Base-by-base conservation (phyloP, 2,888 invertebrate species). In the Drosophila demipolita region DNA sequence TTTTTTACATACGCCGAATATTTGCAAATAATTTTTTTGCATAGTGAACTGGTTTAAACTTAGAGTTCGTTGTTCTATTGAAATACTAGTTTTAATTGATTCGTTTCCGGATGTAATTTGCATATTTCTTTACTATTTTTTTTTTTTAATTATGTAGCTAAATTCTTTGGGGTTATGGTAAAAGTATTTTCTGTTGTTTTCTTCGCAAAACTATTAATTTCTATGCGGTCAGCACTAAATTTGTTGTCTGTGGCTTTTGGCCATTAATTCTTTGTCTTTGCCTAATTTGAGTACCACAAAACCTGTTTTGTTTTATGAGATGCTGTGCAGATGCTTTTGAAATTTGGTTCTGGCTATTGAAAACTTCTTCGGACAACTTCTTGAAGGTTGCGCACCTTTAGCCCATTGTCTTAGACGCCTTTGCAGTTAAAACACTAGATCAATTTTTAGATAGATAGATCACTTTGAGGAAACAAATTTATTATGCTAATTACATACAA, bases 231-330 rank as follows among this genome's bases (percentile, higher is more conserved):
- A 35, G 11, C 23, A 40, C 5, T 26, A 26, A 42, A 53, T 60
- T 38, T 75, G 20, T 33, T 45, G 66, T 26, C 48, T 64, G 5
- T 32, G 45, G 35, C 59, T 54, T 33, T 69, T 75, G 57, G 54
- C 9, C 48, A 76, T 68, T 61, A 65, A 62, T 26, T 6, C 32
- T 17, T 59, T 50, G 40, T 48, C 61, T 73, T 53, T 36, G 26
- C 1, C 11, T 54, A 40, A 48, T 42, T 40, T 69, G 48, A 66
- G 36, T 26, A 36, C 11, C 20, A 48, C n/a, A 48, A 77, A 82
- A 79, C 78, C 79, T 69, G 78, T 79, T 79, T 35, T 53, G 60
- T 65, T 66, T 73, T 48, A 7, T 26, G 11, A 45, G 11, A 45
- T 45, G 26, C 29, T 42, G 58, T 26, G 23, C 40, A n/a, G 35